A percentile compares a stretch with the other conserved stretches of the same genome.
These are phyloP conservation scores for Cottus gobio DNA, from an alignment of 2,113 vertebrate genomes.

Conservation along the genomic window DNA sequence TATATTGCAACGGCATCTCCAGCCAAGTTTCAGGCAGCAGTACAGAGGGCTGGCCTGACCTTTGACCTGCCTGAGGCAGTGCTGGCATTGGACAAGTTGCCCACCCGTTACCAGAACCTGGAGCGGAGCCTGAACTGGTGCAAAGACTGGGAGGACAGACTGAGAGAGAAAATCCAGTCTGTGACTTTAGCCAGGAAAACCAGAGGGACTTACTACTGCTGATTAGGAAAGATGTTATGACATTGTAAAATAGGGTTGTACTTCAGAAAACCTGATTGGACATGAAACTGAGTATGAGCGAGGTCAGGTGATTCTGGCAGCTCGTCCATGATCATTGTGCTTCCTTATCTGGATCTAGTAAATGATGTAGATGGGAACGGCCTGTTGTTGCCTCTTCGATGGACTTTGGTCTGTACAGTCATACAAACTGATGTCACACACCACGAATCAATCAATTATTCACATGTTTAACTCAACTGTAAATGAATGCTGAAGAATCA, in stretches of 20 bases:
- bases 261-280: background rate
- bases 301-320: constrained; percentile 22
- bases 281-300: background rate
- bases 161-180: constrained; percentile 76
- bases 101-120: constrained; percentile 82
- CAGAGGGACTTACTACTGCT: constrained; percentile 25
- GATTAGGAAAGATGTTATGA: background rate
- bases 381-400: background rate
- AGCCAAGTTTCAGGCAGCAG: constrained; percentile 88
- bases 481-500: background rate
- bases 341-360: constrained; percentile 35
- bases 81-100: constrained; percentile 77
- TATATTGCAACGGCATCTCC: constrained; percentile 92
- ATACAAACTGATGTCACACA: background rate
- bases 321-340: no score
- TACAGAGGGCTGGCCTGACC: constrained; percentile 84
- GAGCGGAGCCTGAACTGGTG: constrained; percentile 84
- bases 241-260: background rate
- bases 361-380: no score
- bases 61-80: constrained; percentile 83
- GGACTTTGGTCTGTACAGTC: constrained; percentile 27
- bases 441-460: background rate
- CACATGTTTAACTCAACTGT: background rate
- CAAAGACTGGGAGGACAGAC: constrained; percentile 83
- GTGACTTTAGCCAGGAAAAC: constrained; percentile 56